These are phyloP conservation scores for Darevskia nairensis DNA, from an alignment of 2,797 vertebrate species.

Conservation along the genomic window DNA sequence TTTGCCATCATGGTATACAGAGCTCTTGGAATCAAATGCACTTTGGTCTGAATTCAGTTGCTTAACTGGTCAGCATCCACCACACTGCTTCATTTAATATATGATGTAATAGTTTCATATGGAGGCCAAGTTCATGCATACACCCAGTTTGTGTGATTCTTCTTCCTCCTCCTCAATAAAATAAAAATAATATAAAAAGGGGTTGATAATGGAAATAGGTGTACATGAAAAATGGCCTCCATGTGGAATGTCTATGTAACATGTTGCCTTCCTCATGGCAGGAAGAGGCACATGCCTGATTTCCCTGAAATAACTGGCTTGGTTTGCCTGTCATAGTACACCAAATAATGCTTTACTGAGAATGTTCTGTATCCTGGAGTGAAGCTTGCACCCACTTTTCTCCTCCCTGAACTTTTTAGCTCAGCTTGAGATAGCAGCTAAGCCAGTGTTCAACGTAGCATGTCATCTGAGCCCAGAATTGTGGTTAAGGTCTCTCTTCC, in stretches of 20 bases:
- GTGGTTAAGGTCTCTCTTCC: no score
- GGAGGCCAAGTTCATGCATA: neutral
- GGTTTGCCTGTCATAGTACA: no score
- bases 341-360: no score
- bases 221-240: neutral
- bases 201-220: neutral
- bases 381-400: no score
- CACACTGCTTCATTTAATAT: neutral
- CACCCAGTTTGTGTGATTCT: neutral
- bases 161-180: neutral
- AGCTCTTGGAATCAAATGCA: neutral
- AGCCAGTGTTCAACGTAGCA: no score
- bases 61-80: neutral
- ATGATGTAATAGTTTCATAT: neutral
- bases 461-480: no score
- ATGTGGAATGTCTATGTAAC: neutral
- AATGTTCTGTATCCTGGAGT: no score
- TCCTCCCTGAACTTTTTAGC: no score
- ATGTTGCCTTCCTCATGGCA: neutral
- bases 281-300: neutral
- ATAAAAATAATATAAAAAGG: neutral
- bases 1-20: slow-evolving; percentile 25
- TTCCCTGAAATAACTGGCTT: no score
- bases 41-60: neutral
- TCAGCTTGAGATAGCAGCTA: no score